These are phyloP conservation scores for Holothuria scabra DNA, from an alignment of 53 echinoderm and acorn worm genomes.

Conservation along the genomic window DNA sequence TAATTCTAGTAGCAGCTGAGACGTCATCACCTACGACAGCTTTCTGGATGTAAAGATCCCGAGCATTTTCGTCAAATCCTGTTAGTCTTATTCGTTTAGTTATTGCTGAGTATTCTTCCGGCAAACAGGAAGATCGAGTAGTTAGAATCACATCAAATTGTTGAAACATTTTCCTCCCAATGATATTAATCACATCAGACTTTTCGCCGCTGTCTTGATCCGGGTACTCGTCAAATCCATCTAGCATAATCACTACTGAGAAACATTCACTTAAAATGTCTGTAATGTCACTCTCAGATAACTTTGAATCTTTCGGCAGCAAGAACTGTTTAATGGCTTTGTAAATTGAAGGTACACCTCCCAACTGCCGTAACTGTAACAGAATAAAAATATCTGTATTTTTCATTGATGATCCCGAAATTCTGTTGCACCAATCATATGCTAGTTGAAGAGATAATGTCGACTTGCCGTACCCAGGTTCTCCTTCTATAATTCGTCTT, in stretches of 20 bases:
- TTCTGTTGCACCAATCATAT: conserved; percentile 12
- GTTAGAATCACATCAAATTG: too few relatives aligned
- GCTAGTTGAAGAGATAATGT: background rate
- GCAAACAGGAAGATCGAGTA: too few relatives aligned
- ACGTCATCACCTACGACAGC: too few relatives aligned
- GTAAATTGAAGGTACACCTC: background rate
- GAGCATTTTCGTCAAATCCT: too few relatives aligned
- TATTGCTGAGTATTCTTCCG: too few relatives aligned
- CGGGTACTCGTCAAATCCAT: conserved; percentile 25
- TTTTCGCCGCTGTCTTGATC: background rate
- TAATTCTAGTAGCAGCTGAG: too few relatives aligned
- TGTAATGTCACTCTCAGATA: background rate
- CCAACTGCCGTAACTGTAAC: background rate
- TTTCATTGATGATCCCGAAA: background rate
- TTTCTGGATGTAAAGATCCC: too few relatives aligned
- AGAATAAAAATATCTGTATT: background rate
- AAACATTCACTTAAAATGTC: background rate
- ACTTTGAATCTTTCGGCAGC: conserved; percentile 2
- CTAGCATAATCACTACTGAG: background rate
- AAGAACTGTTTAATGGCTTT: conserved; percentile 2
- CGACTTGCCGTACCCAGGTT: conserved; percentile 29
- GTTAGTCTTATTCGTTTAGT: too few relatives aligned
- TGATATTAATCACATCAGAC: too few relatives aligned
- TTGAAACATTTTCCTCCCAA: too few relatives aligned
- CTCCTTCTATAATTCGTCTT: conserved; percentile 15